Percentiles rank a stretch among this genome's conserved stretches.
phyloP scores from a whole-genome alignment of 2,797 vertebrate species.

The Malurus splendens region DNA sequence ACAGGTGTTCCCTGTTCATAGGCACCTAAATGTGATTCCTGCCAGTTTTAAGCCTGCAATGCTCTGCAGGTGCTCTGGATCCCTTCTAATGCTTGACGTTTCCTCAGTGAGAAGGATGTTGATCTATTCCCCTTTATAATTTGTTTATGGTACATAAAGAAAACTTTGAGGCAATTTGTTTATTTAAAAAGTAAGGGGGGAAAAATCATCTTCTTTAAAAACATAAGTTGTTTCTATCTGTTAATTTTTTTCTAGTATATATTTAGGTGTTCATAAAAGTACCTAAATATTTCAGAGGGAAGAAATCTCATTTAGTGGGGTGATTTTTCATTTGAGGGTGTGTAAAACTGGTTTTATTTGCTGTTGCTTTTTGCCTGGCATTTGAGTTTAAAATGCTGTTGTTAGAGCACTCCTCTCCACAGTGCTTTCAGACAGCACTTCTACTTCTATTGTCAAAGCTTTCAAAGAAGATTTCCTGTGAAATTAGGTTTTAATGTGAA shows the following conservation, averaged over 20 bases:
- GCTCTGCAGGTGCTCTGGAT: neutral
- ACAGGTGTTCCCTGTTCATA: neutral
- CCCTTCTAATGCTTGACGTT: neutral
- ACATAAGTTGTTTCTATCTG: neutral
- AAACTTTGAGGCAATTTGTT: neutral
- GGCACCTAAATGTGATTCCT: neutral
- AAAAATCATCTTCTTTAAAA: neutral
- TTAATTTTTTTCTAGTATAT: neutral
- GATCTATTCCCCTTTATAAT: neutral
- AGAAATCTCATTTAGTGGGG: neutral
- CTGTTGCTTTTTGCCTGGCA: neutral
- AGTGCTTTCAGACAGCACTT: neutral
- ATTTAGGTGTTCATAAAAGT: neutral
- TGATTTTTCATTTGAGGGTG: neutral
- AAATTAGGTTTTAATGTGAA: neutral
- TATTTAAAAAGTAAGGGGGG: neutral
- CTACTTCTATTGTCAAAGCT: neutral
- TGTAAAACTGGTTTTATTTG: neutral
- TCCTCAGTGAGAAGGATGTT: neutral
- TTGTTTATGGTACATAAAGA: neutral
- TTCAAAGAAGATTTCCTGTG: neutral
- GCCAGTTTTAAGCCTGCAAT: neutral
- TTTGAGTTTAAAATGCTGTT: neutral
- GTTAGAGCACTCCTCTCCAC: neutral
- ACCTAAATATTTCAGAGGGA: neutral